Conservation (phyloP, 23 tunicate species). For the Trididemnum miniatum region DNA sequence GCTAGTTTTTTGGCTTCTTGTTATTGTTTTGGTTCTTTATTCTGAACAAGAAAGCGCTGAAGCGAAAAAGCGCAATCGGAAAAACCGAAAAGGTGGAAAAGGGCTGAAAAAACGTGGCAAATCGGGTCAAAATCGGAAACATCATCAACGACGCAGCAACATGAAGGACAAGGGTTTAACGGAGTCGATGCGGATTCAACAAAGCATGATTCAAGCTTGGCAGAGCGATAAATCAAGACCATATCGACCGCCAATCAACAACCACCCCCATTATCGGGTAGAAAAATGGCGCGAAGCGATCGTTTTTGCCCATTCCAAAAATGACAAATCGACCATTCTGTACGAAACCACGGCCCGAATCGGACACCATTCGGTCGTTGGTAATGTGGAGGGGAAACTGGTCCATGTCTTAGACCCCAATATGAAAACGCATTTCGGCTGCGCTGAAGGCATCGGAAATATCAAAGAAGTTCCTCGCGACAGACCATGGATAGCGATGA, state of each 20-base stretch:
- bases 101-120: not conserved
- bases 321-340: not conserved
- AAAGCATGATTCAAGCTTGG: not conserved
- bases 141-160: not conserved
- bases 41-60: slow-evolving; percentile 39
- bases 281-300: slow-evolving; percentile 20
- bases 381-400: slow-evolving; percentile 44
- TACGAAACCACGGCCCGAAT: not conserved
- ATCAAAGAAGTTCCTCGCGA: slow-evolving; percentile 36
- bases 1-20: not conserved
- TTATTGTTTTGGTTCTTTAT: slow-evolving; percentile 20
- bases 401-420: slow-evolving; percentile 69
- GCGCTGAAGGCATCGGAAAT: slow-evolving; percentile 54
- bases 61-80: slow-evolving; percentile 41
- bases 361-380: slow-evolving; percentile 36
- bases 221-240: not conserved
- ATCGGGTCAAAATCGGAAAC: slow-evolving; percentile 18
- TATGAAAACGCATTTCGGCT: slow-evolving; percentile 51
- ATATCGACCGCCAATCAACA: not conserved
- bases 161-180: not conserved
- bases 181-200: not conserved
- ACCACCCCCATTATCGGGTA: not conserved
- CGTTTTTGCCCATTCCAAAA: not conserved
- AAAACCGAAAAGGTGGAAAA: slow-evolving; percentile 9
- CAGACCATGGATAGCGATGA: slow-evolving; percentile 78